These are phyloP conservation scores for Lophochroa leadbeateri DNA, from an alignment of 2,113 vertebrate genomes.

Conservation along the genomic window DNA sequence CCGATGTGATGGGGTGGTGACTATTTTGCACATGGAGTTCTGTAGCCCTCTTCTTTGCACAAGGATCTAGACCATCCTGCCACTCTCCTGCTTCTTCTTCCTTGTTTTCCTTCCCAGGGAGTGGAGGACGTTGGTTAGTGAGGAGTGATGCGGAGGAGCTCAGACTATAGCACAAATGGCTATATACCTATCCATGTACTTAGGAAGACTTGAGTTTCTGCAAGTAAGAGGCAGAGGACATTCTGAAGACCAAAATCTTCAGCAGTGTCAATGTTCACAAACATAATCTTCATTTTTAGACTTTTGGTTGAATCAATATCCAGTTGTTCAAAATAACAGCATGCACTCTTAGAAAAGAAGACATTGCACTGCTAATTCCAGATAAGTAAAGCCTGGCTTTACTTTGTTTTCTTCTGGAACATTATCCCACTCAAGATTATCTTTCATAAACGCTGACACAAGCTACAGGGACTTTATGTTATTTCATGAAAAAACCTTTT, in stretches of 20 bases:
- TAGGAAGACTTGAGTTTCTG: not conserved
- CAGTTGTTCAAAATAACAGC: not conserved
- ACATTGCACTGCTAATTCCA: not conserved
- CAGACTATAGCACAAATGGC: not conserved
- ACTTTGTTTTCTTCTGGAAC: not conserved
- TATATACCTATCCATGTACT: rapidly evolving
- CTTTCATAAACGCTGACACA: conserved; percentile 32
- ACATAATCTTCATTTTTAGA: not conserved
- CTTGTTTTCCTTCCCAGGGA: too few relatives aligned
- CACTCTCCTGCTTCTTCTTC: too few relatives aligned
- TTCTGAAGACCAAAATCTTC: not conserved
- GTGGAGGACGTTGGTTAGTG: rapidly evolving
- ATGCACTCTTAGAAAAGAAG: not conserved
- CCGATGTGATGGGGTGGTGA: too few relatives aligned
- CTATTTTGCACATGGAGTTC: too few relatives aligned
- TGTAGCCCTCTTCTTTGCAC: too few relatives aligned
- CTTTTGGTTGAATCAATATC: not conserved
- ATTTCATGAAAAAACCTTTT: conserved; percentile 8
- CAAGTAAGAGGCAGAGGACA: not conserved
- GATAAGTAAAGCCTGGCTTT: not conserved
- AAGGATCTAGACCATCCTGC: too few relatives aligned
- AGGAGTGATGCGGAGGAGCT: not conserved
- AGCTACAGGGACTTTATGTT: not conserved
- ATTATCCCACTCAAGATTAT: not conserved
- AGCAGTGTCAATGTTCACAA: not conserved